Conservation (phyloP, 2,888 invertebrate species). For the Chelonus formosanus region DNA sequence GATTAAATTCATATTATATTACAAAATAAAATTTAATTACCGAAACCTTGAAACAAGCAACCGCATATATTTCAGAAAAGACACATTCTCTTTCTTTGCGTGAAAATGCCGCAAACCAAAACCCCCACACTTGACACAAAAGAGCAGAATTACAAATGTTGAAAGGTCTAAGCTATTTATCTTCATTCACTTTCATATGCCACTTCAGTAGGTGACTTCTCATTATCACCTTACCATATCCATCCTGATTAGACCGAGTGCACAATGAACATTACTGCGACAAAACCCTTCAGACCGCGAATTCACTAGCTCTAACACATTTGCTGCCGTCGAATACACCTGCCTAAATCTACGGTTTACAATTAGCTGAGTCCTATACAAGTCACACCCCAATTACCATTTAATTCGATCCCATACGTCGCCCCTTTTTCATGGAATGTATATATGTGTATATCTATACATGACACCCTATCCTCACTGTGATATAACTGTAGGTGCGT, state of each 20-base stretch:
- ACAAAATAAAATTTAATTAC: too few relatives aligned
- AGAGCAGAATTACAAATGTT: constrained; percentile 33
- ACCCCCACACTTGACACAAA: too few relatives aligned
- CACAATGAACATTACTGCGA: background rate
- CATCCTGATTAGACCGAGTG: constrained; percentile 44
- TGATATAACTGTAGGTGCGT: constrained; percentile 14
- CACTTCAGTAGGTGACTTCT: constrained; percentile 38
- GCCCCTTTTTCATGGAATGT: background rate
- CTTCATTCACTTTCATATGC: constrained; percentile 45
- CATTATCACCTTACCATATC: constrained; percentile 46
- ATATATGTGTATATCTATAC: too few relatives aligned
- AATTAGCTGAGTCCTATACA: constrained; percentile 30
- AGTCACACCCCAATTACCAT: constrained; percentile 30
- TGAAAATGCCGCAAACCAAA: too few relatives aligned
- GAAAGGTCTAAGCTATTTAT: constrained; percentile 40
- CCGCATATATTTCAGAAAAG: too few relatives aligned
- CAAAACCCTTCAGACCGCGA: constrained; percentile 7
- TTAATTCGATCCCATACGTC: constrained; percentile 30
- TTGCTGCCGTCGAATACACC: constrained; percentile 28
- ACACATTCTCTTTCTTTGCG: too few relatives aligned
- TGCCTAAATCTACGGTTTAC: constrained; percentile 31
- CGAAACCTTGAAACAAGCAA: too few relatives aligned
- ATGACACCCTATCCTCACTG: constrained; percentile 1
- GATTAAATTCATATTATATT: too few relatives aligned
- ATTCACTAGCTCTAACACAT: constrained; percentile 13